Percentiles rank a stretch among this genome's conserved stretches.
These are phyloP conservation scores for Rallus limicola DNA, from an alignment of 2,113 vertebrate species.

Conservation along the genomic window DNA sequence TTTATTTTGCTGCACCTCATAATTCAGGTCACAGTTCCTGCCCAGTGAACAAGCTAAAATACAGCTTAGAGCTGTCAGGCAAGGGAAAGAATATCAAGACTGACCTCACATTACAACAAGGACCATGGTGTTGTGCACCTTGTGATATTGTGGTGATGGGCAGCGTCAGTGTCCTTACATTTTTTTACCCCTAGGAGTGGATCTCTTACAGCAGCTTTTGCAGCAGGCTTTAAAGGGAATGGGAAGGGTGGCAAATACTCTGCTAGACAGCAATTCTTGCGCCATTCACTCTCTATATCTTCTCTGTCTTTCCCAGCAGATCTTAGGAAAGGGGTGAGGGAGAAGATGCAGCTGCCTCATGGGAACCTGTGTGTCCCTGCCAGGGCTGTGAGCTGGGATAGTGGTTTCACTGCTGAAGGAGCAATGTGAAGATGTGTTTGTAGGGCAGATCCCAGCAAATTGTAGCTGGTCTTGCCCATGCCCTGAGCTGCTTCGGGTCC, in stretches of 20 bases:
- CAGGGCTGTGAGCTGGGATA: neutral
- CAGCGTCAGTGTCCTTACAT: neutral
- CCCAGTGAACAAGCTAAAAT: neutral
- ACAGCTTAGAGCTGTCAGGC: neutral
- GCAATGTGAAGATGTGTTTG: accelerated
- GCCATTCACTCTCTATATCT: neutral
- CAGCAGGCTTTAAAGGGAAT: neutral
- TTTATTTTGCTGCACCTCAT: neutral
- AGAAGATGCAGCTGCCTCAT: neutral
- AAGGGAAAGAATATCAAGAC: neutral
- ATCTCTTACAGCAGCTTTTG: neutral
- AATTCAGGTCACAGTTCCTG: neutral
- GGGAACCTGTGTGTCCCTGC: neutral
- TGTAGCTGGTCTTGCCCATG: neutral
- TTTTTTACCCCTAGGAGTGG: neutral
- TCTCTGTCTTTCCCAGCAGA: neutral
- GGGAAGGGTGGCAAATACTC: neutral
- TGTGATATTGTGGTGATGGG: neutral
- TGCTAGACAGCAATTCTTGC: neutral
- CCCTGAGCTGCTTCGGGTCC: neutral
- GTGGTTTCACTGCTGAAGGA: neutral
- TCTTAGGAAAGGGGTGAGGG: neutral
- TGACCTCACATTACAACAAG: neutral
- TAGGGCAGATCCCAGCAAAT: neutral
- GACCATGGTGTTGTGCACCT: neutral